Evolutionary conservation across 2,888 invertebrate genomes (phyloP).

Genomic region (Drosophila neotestacea): DNA sequence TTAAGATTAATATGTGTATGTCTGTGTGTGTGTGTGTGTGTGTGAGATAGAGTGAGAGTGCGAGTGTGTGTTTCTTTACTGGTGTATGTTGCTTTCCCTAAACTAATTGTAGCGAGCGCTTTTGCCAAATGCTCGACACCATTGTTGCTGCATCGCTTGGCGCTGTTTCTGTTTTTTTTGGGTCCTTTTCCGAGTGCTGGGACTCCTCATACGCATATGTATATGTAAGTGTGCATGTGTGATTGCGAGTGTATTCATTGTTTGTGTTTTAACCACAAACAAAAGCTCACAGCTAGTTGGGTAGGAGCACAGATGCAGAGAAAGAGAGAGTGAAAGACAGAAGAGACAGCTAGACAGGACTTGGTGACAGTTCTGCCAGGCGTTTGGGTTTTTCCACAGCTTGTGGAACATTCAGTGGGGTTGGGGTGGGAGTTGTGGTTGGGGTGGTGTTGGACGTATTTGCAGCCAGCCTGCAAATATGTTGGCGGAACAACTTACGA

Average conservation of each 20-base stretch:
- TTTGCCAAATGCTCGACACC: slow-evolving; percentile 61
- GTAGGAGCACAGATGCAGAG: slow-evolving; percentile 42
- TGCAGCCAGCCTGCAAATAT: slow-evolving; percentile 56
- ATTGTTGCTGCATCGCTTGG: slow-evolving; percentile 51
- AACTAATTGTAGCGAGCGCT: slow-evolving; percentile 71
- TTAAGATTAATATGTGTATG: not conserved
- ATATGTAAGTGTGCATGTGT: slow-evolving; percentile 6
- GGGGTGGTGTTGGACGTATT: slow-evolving; percentile 1
- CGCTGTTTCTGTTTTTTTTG: slow-evolving; percentile 31
- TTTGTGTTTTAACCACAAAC: slow-evolving; percentile 60
- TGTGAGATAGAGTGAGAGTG: not conserved
- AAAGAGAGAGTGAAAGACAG: slow-evolving; percentile 30
- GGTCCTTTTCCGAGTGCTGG: slow-evolving; percentile 18
- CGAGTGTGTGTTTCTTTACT: slow-evolving; percentile 10
- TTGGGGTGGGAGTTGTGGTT: not conserved
- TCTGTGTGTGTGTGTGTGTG: not conserved
- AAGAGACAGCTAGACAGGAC: slow-evolving; percentile 30
- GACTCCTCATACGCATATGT: slow-evolving; percentile 33
- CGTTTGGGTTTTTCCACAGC: not conserved
- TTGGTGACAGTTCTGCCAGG: slow-evolving; percentile 53
- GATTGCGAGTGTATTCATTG: slow-evolving; percentile 44
- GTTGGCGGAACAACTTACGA: slow-evolving; percentile 70
- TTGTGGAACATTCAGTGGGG: slow-evolving; percentile 10
- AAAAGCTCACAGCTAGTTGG: slow-evolving; percentile 37
- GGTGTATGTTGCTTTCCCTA: slow-evolving; percentile 49